Base-by-base conservation (phyloP, 2,113 vertebrate genomes). In the Etheostoma cragini region DNA sequence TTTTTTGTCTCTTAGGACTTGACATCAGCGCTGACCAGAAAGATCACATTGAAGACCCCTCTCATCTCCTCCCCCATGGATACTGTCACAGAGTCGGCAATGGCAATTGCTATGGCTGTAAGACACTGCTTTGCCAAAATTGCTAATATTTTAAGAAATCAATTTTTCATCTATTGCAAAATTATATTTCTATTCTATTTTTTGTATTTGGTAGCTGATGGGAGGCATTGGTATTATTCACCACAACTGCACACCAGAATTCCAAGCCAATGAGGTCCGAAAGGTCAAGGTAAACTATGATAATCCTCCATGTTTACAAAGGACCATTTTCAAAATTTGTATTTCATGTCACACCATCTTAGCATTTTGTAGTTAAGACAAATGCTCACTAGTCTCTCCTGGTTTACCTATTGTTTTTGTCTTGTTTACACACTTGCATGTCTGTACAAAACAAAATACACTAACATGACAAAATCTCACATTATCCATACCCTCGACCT, bases 31-130 rank as follows among this genome's bases (percentile, higher is more conserved):
- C 92, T 98, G 82, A 98, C 97, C 80, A 95, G 95, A 77, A 97
- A 97, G 86, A 98, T 98, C 90, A 97, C 97, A 0, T 67, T 98
- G 81, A 98, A 98, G 93, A 97, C 97, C 0, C 97, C 97, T 0
- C 95, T 98, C 42, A 96, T 97, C 90, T 98, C 97, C n/a, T 97
- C 97, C 24, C 97, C 97, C 5, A 98, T 98, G 97, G 97, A 98
- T 93, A 98, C 97, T 0, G 97, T 98, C 78, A 98, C 97, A 1
- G 97, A 98, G 87, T 97, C 97, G 0, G 96, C 97, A 60, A 98
- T 98, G 97, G 97, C 97, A 45, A 98, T 98, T 0, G 97, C 97
- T 0, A 98, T 98, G 97, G 97, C 97, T 80, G 97, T 98, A 89
- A 96, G 96, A 86, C 4, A 10, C 5, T 17, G 22, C 35, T 52